These are phyloP conservation scores for Heliocidaris erythrogramma DNA, from an alignment of 35 echinoderm and acorn worm species.

Conservation along the genomic window DNA sequence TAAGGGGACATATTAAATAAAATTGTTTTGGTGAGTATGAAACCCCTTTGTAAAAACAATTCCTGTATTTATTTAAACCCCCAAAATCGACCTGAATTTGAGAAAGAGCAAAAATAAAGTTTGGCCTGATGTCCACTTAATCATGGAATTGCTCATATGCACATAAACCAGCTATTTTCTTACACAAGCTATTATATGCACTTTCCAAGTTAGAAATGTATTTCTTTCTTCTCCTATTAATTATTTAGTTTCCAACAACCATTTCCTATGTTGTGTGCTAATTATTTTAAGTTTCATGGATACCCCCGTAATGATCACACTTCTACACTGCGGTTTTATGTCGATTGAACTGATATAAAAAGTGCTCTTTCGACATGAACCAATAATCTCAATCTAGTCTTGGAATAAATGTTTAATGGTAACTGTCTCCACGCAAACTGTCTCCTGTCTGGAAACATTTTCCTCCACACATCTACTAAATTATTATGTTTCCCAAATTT, in stretches of 20 bases:
- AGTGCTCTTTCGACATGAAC: neutral
- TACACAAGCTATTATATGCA: too few species aligned
- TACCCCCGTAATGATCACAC: too few species aligned
- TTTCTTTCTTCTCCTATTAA: neutral
- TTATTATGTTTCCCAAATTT: neutral
- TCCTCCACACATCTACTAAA: conserved; percentile 31
- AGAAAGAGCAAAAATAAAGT: too few species aligned
- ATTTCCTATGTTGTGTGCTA: neutral
- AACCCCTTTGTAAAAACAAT: too few species aligned
- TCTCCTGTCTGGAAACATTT: neutral
- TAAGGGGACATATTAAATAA: too few species aligned
- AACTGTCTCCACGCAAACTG: conserved; percentile 3
- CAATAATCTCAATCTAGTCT: neutral
- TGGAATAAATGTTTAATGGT: neutral
- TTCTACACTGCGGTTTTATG: too few species aligned
- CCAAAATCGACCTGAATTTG: too few species aligned
- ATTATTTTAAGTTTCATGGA: neutral
- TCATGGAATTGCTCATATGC: too few species aligned
- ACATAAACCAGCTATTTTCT: too few species aligned
- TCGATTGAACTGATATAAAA: neutral
- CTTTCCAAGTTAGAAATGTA: neutral
- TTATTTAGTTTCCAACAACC: conserved; percentile 28
- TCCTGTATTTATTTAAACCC: too few species aligned
- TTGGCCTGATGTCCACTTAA: too few species aligned
- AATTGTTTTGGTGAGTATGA: too few species aligned